Base-by-base conservation (phyloP, 2,113 vertebrate genomes). In the Forbesichthys agassizii region DNA sequence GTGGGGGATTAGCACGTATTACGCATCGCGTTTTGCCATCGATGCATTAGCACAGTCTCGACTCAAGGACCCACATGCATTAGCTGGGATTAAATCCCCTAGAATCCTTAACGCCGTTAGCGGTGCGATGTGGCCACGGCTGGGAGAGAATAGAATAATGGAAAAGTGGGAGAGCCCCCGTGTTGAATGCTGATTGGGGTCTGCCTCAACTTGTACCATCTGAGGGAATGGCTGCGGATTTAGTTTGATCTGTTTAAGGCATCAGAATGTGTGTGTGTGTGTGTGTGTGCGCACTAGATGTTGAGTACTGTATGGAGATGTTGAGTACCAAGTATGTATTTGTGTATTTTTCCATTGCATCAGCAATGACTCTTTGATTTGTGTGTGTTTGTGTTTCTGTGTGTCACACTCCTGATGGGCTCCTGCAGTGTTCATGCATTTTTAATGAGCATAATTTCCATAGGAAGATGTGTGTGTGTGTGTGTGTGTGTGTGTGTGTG, bases 1-100 rank as follows among this genome's bases (percentile, higher is more conserved):
- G 57, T 11, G n/a, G 59, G 64, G 81, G 75, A 84, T 86, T 83
- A 79, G 66, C 73, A 67, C 77, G 77, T 60, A 78, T 86, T 82
- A 79, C 51, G 56, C 62, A 27, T 84, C 66, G 68, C 74, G 53
- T 69, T 70, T 66, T 16, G 16, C 20, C 76, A 74, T 73, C 54
- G 65, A 56, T 20, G 68, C 9, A 11, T 42, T 59, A 62, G 56
- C 65, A 62, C 68, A 77, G 69, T 82, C 75, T 79, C 75, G 64
- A 63, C 49, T 79, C 73, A 16, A 69, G 74, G 33, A 69, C 63
- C 49, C 46, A 79, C 64, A 49, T 58, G 74, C 74, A 73, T 73
- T 76, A 83, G 63, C 71, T 10, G 1, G 77, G 74, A 85, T 85
- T 79, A 80, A 12, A 42, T 64, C 54, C 62, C 13, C 74, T 71